Evolutionary conservation across 2,888 invertebrate genomes (phyloP).

Genomic region (Trichopoda pennipes): DNA sequence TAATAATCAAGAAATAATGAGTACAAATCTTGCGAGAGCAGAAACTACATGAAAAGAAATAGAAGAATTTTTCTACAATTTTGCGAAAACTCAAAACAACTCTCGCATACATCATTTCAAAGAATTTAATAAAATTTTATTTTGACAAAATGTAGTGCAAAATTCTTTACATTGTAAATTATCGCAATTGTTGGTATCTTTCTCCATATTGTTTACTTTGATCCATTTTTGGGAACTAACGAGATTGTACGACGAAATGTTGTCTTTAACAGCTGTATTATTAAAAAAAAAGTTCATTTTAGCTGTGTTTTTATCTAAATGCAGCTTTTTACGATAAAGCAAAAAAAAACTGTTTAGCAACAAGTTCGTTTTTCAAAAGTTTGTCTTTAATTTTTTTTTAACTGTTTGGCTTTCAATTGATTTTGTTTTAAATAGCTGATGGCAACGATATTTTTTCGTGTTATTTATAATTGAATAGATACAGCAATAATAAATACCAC

Average conservation of each 20-base stretch:
- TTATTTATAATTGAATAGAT: slow-evolving; percentile 57
- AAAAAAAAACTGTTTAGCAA: slow-evolving; percentile 34
- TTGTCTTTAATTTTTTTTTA: slow-evolving; percentile 44
- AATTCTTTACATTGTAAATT: slow-evolving; percentile 62
- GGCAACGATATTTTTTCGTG: slow-evolving; percentile 66
- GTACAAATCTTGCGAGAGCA: no score
- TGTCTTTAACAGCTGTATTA: slow-evolving; percentile 30
- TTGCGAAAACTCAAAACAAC: background rate
- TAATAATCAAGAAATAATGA: no score
- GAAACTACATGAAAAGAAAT: no score
- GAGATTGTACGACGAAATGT: background rate
- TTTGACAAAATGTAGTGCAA: slow-evolving; percentile 65
- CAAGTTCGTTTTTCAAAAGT: background rate
- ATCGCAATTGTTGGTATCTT: slow-evolving; percentile 44
- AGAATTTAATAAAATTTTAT: slow-evolving; percentile 25
- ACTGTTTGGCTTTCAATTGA: slow-evolving; percentile 39
- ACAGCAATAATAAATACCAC: slow-evolving; percentile 40
- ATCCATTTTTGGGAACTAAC: background rate
- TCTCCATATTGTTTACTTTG: background rate
- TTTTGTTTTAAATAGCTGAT: slow-evolving; percentile 62
- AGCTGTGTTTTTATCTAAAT: slow-evolving; percentile 1
- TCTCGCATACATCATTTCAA: slow-evolving; percentile 8
- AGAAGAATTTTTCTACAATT: background rate
- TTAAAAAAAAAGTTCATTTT: background rate
- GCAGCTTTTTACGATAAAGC: no score